Evolutionary conservation across 2,797 vertebrate species (phyloP).

Genomic region (Schizothorax lantsangensis): DNA sequence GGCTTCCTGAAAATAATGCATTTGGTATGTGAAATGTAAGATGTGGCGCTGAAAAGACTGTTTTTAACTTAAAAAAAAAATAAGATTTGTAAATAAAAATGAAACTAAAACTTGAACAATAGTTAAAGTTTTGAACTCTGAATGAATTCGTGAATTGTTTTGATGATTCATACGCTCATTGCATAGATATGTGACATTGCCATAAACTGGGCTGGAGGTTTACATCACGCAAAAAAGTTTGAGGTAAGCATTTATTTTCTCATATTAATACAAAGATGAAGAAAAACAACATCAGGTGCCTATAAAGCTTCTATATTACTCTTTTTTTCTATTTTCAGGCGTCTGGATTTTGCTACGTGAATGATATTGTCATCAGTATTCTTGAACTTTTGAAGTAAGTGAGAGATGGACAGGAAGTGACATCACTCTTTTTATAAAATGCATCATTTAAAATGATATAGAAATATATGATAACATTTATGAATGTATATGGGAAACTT

Average conservation of each 20-base stretch:
- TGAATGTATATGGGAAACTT: neutral
- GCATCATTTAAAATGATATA: neutral
- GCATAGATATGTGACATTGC: conserved; percentile 96
- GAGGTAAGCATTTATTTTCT: conserved; percentile 80
- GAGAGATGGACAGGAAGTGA: neutral
- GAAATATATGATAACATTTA: neutral
- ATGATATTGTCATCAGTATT: conserved; percentile 98
- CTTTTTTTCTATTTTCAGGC: conserved; percentile 78
- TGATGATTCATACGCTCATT: conserved; percentile 13
- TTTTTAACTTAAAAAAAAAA: neutral
- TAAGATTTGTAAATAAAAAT: neutral
- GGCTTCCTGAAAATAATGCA: neutral
- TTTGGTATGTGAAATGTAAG: neutral
- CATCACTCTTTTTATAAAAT: neutral
- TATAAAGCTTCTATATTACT: neutral
- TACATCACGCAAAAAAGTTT: conserved; percentile 98
- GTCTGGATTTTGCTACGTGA: conserved; percentile 97
- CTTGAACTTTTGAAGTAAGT: conserved; percentile 95
- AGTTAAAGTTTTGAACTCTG: neutral
- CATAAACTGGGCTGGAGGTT: conserved; percentile 97
- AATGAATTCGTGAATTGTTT: neutral
- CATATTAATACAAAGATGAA: neutral
- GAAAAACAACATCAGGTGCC: neutral
- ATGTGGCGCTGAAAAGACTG: neutral
- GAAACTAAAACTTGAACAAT: neutral